phyloP scores from a whole-genome alignment of 2,797 vertebrate genomes.

The Chloroceryle amazona region DNA sequence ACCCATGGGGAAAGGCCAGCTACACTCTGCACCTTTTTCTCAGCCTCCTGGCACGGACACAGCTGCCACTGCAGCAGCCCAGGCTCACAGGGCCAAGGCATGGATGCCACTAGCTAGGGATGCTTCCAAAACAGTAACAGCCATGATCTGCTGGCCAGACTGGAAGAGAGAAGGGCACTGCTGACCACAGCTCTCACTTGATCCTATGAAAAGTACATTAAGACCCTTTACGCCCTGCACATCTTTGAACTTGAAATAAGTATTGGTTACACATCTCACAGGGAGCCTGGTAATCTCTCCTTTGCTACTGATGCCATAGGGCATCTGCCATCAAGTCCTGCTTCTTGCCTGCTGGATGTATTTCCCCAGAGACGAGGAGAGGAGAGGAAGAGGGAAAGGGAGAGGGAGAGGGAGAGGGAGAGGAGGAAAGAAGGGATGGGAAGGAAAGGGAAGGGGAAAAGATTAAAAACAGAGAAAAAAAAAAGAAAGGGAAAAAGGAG shows the following conservation, averaged over 20 bases:
- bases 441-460: no score
- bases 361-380: background rate
- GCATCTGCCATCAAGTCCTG: background rate
- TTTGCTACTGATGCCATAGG: background rate
- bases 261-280: background rate
- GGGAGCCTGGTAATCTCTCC: background rate
- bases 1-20: background rate
- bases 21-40: background rate
- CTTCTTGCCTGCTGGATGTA: background rate
- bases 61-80: rapidly evolving
- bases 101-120: background rate
- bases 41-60: background rate
- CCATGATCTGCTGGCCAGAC: background rate
- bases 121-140: background rate
- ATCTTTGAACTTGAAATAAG: background rate
- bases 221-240: background rate
- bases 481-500: background rate
- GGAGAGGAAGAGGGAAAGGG: rapidly evolving
- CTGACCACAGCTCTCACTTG: background rate
- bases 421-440: rapidly evolving
- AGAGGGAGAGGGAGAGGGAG: no score
- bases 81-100: rapidly evolving
- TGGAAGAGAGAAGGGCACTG: background rate
- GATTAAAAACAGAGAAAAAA: rapidly evolving
- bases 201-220: background rate